phyloP scores from a whole-genome alignment of 2,888 invertebrate species.

The Cotesia congregata region DNA sequence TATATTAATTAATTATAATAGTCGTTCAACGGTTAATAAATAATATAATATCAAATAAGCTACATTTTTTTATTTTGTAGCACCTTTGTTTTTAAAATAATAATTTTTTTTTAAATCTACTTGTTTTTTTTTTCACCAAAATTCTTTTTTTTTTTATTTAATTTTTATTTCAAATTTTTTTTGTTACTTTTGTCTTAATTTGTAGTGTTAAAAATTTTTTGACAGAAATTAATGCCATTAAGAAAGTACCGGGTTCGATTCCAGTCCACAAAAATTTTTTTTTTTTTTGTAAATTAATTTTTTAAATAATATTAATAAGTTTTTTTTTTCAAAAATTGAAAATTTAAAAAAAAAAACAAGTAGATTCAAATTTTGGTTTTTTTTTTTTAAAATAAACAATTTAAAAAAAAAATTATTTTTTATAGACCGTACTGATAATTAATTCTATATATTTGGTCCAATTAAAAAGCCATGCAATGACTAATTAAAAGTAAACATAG shows the following conservation, averaged over 20 bases:
- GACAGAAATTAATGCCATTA: not conserved
- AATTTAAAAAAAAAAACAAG: not conserved
- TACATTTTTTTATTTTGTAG: slow-evolving; percentile 8
- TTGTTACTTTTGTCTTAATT: too few relatives aligned
- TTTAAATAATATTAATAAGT: not conserved
- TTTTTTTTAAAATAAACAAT: not conserved
- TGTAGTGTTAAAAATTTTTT: too few relatives aligned
- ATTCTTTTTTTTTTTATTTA: not conserved
- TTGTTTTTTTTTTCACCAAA: not conserved
- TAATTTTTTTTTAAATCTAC: slow-evolving; percentile 11
- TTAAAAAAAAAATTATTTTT: not conserved
- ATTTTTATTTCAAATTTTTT: too few relatives aligned
- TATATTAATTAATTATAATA: not conserved
- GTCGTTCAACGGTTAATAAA: not conserved
- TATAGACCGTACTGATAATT: not conserved
- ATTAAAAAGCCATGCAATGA: slow-evolving; percentile 12
- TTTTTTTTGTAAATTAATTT: too few relatives aligned
- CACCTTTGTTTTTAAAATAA: slow-evolving; percentile 11
- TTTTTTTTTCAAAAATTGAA: too few relatives aligned
- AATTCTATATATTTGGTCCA: not conserved
- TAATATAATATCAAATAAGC: not conserved
- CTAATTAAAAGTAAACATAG: slow-evolving; percentile 17
- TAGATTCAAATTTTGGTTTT: not conserved
- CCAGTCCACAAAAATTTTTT: not conserved
- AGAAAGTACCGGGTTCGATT: not conserved